These are phyloP conservation scores for Ianthella basta DNA, from an alignment of 37 sponge, comb jelly and placozoan species.

Conservation along the genomic window DNA sequence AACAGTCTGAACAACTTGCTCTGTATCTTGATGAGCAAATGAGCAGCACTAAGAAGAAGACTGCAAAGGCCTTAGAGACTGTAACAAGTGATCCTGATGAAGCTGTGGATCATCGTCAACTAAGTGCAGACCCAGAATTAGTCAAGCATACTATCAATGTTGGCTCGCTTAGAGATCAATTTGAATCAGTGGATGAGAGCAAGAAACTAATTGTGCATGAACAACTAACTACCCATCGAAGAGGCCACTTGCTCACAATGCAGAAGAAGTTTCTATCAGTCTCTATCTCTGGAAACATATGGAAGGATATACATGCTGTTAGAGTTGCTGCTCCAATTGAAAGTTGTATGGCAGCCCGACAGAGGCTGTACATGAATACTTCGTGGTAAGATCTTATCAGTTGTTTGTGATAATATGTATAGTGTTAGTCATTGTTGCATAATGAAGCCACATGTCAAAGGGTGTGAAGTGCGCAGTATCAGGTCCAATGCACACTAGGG, in stretches of 20 bases:
- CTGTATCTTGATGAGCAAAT: no score
- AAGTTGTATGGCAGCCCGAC: background rate
- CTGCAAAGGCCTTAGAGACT: no score
- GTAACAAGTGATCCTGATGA: no score
- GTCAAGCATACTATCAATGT: background rate
- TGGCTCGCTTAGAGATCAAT: background rate
- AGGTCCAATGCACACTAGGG: no score
- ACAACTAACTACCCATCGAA: background rate
- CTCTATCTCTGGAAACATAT: conserved; percentile 1
- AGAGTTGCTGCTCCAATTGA: conserved; percentile 11
- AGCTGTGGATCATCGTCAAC: no score
- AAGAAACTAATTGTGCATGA: conserved; percentile 28
- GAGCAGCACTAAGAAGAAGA: no score
- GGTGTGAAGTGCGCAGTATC: no score
- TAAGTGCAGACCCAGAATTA: no score
- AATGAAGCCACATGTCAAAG: no score
- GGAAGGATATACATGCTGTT: background rate
- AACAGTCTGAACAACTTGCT: no score
- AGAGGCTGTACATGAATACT: conserved; percentile 6
- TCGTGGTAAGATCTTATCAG: background rate
- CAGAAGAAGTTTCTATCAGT: background rate
- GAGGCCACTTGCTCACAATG: background rate
- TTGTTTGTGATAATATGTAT: no score
- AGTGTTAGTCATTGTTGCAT: no score
- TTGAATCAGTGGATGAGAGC: background rate